Conservation (phyloP, 2,113 vertebrate genomes). For the Mormoops blainvillei region DNA sequence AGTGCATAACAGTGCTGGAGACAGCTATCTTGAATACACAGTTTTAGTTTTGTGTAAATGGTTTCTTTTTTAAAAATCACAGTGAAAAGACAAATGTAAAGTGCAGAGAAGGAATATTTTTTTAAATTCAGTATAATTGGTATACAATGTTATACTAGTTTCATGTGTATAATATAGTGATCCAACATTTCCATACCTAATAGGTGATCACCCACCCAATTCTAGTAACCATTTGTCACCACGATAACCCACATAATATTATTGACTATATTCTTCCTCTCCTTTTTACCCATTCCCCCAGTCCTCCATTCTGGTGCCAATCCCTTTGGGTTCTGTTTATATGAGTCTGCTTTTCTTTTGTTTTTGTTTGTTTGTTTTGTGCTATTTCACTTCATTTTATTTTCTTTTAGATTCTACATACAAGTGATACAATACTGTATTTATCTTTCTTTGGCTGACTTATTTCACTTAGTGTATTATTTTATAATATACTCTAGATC, state of each 20-base stretch:
- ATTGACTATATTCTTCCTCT: no score
- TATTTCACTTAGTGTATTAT: no score
- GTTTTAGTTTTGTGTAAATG: slow-evolving; percentile 33
- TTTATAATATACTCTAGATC: not conserved
- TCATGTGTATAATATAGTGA: not conserved
- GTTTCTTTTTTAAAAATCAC: not conserved
- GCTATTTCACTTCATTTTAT: not conserved
- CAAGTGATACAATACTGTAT: not conserved
- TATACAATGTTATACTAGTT: not conserved
- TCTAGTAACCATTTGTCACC: not conserved
- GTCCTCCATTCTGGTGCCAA: not conserved
- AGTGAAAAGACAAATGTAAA: not conserved
- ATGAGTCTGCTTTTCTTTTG: not conserved
- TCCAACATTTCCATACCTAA: not conserved
- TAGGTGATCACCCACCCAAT: not conserved
- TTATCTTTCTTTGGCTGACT: not conserved
- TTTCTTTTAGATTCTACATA: not conserved
- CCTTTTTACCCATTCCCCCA: not conserved
- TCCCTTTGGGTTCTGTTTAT: not conserved
- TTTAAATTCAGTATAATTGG: not conserved
- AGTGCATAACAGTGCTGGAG: not conserved
- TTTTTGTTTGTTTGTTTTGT: not conserved
- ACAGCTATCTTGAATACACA: not conserved
- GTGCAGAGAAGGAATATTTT: not conserved
- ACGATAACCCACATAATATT: not conserved